Conservation (phyloP, 2,113 vertebrate genomes). For the Oncorhynchus tshawytscha region DNA sequence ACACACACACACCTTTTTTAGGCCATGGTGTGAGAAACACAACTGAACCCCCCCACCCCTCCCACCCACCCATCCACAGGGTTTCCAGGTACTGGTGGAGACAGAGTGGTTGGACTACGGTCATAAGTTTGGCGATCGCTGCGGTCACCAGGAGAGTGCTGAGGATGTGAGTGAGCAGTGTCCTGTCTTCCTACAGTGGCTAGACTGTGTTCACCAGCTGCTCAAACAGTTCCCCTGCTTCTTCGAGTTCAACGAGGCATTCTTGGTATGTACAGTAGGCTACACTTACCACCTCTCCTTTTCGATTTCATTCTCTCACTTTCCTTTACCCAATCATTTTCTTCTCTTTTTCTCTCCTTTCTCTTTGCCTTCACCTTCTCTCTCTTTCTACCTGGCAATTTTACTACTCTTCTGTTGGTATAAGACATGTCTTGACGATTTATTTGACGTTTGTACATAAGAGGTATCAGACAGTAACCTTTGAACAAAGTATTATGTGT, state of each 20-base stretch:
- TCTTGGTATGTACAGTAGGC: conserved; percentile 80
- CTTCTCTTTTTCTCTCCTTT: not conserved
- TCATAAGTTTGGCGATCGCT: conserved; percentile 97
- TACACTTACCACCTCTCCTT: not conserved
- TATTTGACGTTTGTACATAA: not conserved
- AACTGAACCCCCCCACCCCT: not conserved
- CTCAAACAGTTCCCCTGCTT: conserved; percentile 97
- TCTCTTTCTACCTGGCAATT: not conserved
- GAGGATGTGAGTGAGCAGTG: conserved; percentile 97
- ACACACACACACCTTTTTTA: too few species aligned
- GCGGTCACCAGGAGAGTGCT: conserved; percentile 92
- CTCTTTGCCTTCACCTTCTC: not conserved
- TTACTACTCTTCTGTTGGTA: not conserved
- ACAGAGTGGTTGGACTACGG: conserved; percentile 96
- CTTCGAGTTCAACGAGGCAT: conserved; percentile 97
- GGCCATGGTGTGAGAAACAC: too few species aligned
- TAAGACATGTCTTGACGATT: not conserved
- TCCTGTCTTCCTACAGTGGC: conserved; percentile 97
- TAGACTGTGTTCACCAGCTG: conserved; percentile 96
- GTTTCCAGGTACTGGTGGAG: conserved; percentile 96
- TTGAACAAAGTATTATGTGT: not conserved
- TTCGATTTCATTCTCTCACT: not conserved
- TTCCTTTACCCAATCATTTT: not conserved
- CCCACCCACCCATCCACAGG: conserved; percentile 65
- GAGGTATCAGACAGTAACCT: not conserved